These are phyloP conservation scores for Zaprionus lineosus DNA, from an alignment of 2,888 invertebrate genomes.

Conservation along the genomic window DNA sequence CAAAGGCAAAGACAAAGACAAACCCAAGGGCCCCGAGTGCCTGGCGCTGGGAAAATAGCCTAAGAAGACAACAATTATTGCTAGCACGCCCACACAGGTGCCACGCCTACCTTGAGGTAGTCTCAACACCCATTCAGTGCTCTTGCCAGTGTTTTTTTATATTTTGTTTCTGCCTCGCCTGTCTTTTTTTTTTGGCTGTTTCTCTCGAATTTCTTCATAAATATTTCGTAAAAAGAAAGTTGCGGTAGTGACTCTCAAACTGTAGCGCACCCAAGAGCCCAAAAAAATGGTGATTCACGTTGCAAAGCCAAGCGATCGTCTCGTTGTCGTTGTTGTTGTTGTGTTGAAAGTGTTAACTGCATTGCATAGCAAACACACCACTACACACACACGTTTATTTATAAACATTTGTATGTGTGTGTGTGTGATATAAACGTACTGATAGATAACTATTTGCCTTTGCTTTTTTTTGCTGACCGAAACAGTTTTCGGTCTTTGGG, in stretches of 20 bases:
- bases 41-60: constrained; percentile 38
- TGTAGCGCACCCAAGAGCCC: constrained; percentile 63
- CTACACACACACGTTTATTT: not conserved
- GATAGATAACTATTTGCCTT: constrained; percentile 37
- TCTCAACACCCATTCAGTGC: constrained; percentile 8
- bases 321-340: constrained; percentile 20
- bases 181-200: constrained; percentile 43
- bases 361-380: constrained; percentile 55
- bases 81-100: constrained; percentile 65
- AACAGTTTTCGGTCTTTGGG: constrained; percentile 26
- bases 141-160: constrained; percentile 7
- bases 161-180: constrained; percentile 4
- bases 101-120: constrained; percentile 32
- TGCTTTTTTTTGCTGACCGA: constrained; percentile 49
- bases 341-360: constrained; percentile 72
- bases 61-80: constrained; percentile 32
- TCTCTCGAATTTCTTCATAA: constrained; percentile 63
- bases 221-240: constrained; percentile 69
- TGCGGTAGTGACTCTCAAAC: constrained; percentile 61
- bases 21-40: constrained; percentile 34
- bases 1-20: not conserved
- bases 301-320: constrained; percentile 31
- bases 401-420: constrained; percentile 4
- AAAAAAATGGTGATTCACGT: constrained; percentile 54
- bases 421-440: not conserved